Base-by-base conservation (phyloP, 2,888 invertebrate species). In the Spialia ferax region DNA sequence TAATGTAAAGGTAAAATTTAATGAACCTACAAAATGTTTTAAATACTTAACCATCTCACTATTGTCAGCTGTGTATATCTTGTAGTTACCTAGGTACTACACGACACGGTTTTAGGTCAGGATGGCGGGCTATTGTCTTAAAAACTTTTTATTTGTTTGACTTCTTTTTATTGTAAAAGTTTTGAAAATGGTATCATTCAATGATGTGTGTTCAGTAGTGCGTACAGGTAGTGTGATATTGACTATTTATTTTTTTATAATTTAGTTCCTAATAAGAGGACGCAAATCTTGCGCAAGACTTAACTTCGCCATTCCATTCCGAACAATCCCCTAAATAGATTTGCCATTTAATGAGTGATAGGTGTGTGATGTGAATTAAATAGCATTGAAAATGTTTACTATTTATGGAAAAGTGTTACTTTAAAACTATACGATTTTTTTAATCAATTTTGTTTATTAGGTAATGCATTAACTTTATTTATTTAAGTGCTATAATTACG, bases 301-400 rank as follows among this genome's bases (percentile, higher is more conserved):
- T 1, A 56, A 48, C 10, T 45, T 45, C 26, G 32, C 45, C 63
- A 63, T 63, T 63, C 63, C 63, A 56, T 63, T 32, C 10, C 8
- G 10, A 63, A 63, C 22, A 23, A 32, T 29, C 45, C 29, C 42
- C 26, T 42, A 10, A 7, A 23, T 23, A 13, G 13, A 23, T 60
- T 29, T 15, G 26, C 18, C 18, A 60, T 60, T 45, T 60, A 26
- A 38, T 45, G 26, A 26, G 45, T 60, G 18, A 26, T 11, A 48
- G 7, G 48, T 48, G n/a, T 18, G 48, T 57, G 20, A 7, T 57
- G 13, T 20, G n/a, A n/a, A 52, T 50, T 48, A 22, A 5, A 45
- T 50, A 45, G 22, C 29, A 42, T n/a, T n/a, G 42, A n/a, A 42
- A 13, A 6, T 13, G 13, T 38, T 13, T 1, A 13, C 35, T 38